Conservation (phyloP, 2,888 invertebrate species). For the Meloe dianella region DNA sequence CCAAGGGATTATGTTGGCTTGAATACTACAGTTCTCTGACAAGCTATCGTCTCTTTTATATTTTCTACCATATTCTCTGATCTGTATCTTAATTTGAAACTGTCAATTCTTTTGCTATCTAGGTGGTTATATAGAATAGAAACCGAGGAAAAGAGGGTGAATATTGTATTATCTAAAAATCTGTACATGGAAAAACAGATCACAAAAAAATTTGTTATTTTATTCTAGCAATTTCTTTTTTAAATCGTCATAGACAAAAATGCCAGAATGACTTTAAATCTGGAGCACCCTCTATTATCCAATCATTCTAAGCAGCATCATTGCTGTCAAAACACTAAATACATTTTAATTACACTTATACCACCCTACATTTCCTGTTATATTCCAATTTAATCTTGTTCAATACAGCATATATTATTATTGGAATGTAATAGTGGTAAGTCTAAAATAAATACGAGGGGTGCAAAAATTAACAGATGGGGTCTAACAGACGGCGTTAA, state of each 20-base stretch:
- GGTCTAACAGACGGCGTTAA: constrained; percentile 60
- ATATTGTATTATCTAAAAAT: not conserved
- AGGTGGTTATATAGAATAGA: not conserved
- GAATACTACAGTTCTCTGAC: constrained; percentile 44
- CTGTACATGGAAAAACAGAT: constrained; percentile 18
- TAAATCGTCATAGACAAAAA: not conserved
- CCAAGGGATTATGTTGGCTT: constrained; percentile 48
- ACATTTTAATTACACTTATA: constrained; percentile 57
- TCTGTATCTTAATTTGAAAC: constrained; percentile 54
- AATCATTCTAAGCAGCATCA: constrained; percentile 25
- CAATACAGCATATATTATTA: constrained; percentile 2
- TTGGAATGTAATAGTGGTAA: constrained; percentile 47
- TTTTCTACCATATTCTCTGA: constrained; percentile 44
- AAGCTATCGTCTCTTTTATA: constrained; percentile 51
- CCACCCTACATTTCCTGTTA: constrained; percentile 50
- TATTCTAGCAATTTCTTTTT: not conserved
- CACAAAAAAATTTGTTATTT: not conserved
- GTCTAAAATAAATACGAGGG: constrained; percentile 44
- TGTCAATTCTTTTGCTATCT: constrained; percentile 48
- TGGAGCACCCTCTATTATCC: not conserved
- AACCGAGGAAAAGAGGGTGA: not conserved
- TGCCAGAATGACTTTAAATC: constrained; percentile 15
- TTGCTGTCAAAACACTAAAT: constrained; percentile 57
- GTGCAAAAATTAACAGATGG: constrained; percentile 62
- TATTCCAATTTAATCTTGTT: constrained; percentile 19